Evolutionary conservation across 2,797 vertebrate species (phyloP), one percentile per base, ranked within the genome.

Genomic region (Presbytis comata): DNA sequence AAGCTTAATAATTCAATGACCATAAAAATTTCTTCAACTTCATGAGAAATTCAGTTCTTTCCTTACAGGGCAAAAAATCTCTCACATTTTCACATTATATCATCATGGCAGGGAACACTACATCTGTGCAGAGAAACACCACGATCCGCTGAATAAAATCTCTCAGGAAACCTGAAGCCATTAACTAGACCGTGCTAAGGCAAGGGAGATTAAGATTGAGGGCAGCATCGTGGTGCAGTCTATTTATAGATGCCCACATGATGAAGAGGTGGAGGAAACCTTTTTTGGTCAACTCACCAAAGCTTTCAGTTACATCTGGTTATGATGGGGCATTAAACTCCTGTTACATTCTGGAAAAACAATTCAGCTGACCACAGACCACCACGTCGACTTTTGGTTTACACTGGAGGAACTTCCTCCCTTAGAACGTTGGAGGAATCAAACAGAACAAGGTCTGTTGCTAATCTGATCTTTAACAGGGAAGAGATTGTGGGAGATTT

Each of bases 11-110:
- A 67, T 86, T 36, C 17, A 80, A 28, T 4, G 28, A 55, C 70
- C 89, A 22, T 80, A 85, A 86, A 84, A 48, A 53, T 53, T 55
- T 76, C 91, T 91, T 92, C 79, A n/a, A 50, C 70, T 59, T 72
- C 61, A 46, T 33, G 67, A 89, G 86, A 76, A 84, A 33, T 33
- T 57, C 44, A 2, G 55, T 50, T 28, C 64, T 81, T 50, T 64
- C 50, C 55, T 83, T 5, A 3, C 22, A 4, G 80, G 39, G 44
- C 50, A 76, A 76, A 64, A 93, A 76, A 53, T 22, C 24, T 50
- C 39, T 19, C 59, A 1, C 2, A 0, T 72, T 48, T 12, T 93
- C 78, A 4, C 30, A 2, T 22, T 5, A 1, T 11, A 11, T 4
- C 1, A 2, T 16, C 59, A 1, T 1, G 59, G 55, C 39, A 6